Conservation (phyloP, 2,113 vertebrate species). For the Puntigrus tetrazona region DNA sequence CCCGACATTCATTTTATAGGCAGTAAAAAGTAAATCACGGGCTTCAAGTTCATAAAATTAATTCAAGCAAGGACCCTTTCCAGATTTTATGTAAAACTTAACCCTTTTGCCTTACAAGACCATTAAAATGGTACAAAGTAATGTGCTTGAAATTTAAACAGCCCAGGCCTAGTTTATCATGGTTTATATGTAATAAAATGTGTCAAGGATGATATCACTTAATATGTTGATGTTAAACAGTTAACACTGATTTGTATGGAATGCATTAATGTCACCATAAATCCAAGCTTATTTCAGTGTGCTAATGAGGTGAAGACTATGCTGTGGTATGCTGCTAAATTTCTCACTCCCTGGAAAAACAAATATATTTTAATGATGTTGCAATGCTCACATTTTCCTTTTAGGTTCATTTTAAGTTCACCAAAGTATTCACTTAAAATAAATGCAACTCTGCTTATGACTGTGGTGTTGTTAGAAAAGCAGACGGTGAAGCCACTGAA, state of each 20-base stretch:
- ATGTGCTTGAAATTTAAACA: neutral
- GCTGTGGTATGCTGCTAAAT: neutral
- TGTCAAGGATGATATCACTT: neutral
- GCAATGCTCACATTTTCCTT: conserved; percentile 17
- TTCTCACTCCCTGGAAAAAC: neutral
- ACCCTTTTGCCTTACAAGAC: neutral
- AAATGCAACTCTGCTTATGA: neutral
- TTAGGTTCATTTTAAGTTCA: conserved; percentile 17
- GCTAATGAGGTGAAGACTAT: conserved; percentile 1
- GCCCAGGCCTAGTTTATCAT: neutral
- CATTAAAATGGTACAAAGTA: neutral
- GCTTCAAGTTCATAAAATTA: neutral
- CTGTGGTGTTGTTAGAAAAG: neutral
- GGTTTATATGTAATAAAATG: neutral
- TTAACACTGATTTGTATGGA: neutral
- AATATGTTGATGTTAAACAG: neutral
- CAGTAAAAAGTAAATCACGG: neutral
- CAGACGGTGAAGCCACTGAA: neutral
- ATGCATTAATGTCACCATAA: conserved; percentile 8
- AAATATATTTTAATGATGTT: neutral
- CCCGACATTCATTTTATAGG: neutral
- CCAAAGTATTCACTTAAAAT: conserved; percentile 4
- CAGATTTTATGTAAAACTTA: neutral
- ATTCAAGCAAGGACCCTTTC: neutral
- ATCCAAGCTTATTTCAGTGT: neutral